Percentiles rank a stretch among this genome's conserved stretches.
Conservation (phyloP, 2,113 vertebrate genomes). For the Tichodroma muraria region DNA sequence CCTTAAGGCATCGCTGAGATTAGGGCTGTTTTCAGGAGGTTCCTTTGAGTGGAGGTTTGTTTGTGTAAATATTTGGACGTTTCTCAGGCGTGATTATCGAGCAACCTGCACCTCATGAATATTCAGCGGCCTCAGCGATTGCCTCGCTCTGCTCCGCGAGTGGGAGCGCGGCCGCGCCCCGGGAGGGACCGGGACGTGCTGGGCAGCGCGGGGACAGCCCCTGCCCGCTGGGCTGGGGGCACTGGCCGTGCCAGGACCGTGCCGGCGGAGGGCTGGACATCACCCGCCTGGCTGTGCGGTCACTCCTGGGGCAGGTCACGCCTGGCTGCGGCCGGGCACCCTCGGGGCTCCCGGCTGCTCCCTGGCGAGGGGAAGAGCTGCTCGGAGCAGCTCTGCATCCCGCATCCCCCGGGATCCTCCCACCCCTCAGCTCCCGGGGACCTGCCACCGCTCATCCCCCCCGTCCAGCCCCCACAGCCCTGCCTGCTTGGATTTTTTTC, state of each 20-base stretch:
- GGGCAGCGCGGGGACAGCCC: not conserved
- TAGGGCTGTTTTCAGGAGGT: constrained; percentile 28
- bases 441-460: not conserved
- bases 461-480: not conserved
- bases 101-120: constrained; percentile 53
- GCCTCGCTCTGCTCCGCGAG: not conserved
- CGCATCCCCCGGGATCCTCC: not conserved
- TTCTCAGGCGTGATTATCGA: constrained; percentile 27
- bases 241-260: fast-evolving
- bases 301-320: not conserved
- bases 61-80: constrained; percentile 61
- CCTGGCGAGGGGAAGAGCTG: not conserved
- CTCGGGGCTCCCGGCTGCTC: not conserved
- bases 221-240: not conserved
- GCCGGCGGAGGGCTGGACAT: not conserved
- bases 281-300: fast-evolving
- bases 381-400: not conserved
- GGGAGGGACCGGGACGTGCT: no score
- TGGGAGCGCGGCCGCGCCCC: not conserved
- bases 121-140: not conserved
- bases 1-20: not conserved
- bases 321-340: not conserved
- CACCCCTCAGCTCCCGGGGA: not conserved
- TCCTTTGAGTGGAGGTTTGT: constrained; percentile 35
- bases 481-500: not conserved